phyloP scores from a whole-genome alignment of 2,888 invertebrate species.

The Agrilus cyanescens region DNA sequence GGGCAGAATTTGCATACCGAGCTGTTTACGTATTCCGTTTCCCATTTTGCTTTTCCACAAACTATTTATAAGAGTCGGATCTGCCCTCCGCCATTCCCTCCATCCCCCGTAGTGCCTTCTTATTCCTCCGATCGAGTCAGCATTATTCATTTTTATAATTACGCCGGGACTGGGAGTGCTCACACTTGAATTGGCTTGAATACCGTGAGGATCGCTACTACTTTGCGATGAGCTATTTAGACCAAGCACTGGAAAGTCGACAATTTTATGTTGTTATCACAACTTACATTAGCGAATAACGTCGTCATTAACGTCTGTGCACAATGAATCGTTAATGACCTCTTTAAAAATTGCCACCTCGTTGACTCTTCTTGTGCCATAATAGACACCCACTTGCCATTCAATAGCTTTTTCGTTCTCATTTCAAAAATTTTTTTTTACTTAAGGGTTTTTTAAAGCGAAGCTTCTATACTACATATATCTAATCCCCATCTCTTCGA shows the following conservation, averaged over 20 bases:
- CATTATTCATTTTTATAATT: slow-evolving; percentile 34
- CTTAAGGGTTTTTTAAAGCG: too few relatives aligned
- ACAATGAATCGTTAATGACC: not conserved
- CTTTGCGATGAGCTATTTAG: slow-evolving; percentile 42
- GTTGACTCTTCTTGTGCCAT: too few relatives aligned
- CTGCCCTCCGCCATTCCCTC: slow-evolving; percentile 60
- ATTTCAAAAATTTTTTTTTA: too few relatives aligned
- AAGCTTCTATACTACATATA: too few relatives aligned
- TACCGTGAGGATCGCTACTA: slow-evolving; percentile 45
- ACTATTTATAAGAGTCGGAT: slow-evolving; percentile 60
- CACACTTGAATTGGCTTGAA: slow-evolving; percentile 32
- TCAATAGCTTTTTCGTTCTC: too few relatives aligned
- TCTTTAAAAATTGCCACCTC: too few relatives aligned
- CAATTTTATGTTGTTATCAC: too few relatives aligned
- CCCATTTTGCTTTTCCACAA: slow-evolving; percentile 65
- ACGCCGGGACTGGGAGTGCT: slow-evolving; percentile 39
- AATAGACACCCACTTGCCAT: too few relatives aligned
- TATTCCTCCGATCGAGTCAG: slow-evolving; percentile 46
- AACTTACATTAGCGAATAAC: slow-evolving; percentile 13
- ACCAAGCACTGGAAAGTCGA: slow-evolving; percentile 31
- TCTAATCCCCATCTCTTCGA: too few relatives aligned
- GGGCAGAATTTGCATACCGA: slow-evolving; percentile 36
- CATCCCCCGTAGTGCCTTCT: slow-evolving; percentile 45
- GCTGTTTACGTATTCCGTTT: slow-evolving; percentile 54
- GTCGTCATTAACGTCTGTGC: slow-evolving; percentile 5